A percentile compares a stretch with the other conserved stretches of the same genome.
These are phyloP conservation scores for Drosophila differens DNA, from an alignment of 2,888 invertebrate species.

Conservation along the genomic window DNA sequence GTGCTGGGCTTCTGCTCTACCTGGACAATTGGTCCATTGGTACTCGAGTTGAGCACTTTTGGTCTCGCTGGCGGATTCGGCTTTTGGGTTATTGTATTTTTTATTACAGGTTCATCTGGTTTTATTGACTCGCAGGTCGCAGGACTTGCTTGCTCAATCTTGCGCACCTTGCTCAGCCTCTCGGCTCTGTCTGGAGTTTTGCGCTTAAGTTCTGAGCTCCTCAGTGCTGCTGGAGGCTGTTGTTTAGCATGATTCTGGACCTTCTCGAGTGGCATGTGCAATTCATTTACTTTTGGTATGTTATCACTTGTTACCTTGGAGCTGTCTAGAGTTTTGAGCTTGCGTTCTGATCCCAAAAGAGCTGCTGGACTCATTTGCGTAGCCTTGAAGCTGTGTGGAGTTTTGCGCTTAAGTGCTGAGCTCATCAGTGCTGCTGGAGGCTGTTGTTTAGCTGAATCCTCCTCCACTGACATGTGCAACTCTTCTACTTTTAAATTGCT, in stretches of 20 bases:
- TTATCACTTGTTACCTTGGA: neutral
- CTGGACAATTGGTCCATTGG: rapidly evolving
- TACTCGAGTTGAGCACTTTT: neutral
- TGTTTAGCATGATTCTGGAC: conserved; percentile 1
- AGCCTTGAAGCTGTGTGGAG: neutral
- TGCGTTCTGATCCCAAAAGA: neutral
- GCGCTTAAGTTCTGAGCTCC: conserved; percentile 15
- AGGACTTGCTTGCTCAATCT: conserved; percentile 10
- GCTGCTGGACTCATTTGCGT: neutral
- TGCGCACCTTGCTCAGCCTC: conserved; percentile 25
- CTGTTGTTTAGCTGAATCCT: conserved; percentile 12
- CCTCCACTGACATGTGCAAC: conserved; percentile 20
- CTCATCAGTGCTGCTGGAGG: neutral
- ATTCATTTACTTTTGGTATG: neutral
- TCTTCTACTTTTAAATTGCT: neutral
- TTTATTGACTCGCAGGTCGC: neutral
- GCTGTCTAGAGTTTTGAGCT: neutral
- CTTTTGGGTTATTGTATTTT: neutral
- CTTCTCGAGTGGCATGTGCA: conserved; percentile 65
- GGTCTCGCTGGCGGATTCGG: neutral
- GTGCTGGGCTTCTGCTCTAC: conserved; percentile 60
- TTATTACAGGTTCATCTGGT: neutral
- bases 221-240: neutral
- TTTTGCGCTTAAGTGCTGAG: neutral
- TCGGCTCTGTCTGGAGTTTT: conserved; percentile 29